Evolutionary conservation across 2,888 invertebrate species (phyloP), one percentile per base, ranked within the genome.

Genomic region (Lochmaea capreae): DNA sequence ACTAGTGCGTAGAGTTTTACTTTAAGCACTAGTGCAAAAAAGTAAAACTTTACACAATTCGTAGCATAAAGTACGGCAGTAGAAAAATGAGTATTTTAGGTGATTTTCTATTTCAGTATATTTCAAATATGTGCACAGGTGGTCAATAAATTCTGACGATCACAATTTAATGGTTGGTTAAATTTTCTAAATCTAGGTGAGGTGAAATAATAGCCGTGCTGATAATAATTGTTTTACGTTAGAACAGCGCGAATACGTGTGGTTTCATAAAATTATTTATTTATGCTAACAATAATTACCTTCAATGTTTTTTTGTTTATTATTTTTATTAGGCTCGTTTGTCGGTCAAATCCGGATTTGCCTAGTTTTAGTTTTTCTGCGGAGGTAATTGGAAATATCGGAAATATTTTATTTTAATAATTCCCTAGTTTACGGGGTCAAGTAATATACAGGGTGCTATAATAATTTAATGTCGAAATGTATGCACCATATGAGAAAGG

Each of bases 111-210:
- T 33, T 33, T 33, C 26, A 3, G 26, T 26, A 26, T 26, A 5
- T 26, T 33, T 33, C 33, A 5, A 33, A 33, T 33, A 8, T 33
- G 33, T 6, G 26, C 26, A 33, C 33, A 33, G 8, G 33, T 33
- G 33, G 33, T 33, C 8, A 33, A 33, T 33, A 33, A 33, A 33
- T 33, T 33, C 33, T 33, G 5, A 3, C 3, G 3, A 33, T 33
- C 33, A 33, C 1, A 33, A 33, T 33, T 67, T 67, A 67, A 67
- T 67, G 59, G 43, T 67, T 59, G 54, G 67, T 39, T 67, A 26
- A 54, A 42, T 43, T 58, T 59, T 67, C 18, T 33, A 46, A 67
- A 67, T 67, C 59, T 67, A 59, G 67, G 67, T 67, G 46, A 67
- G 26, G 59, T 67, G 6, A 18, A 43, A 43, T 43, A 67, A 67